Base-by-base conservation (phyloP, 1,140 invertebrate species). In the Trachymyrmex cornetzi region DNA sequence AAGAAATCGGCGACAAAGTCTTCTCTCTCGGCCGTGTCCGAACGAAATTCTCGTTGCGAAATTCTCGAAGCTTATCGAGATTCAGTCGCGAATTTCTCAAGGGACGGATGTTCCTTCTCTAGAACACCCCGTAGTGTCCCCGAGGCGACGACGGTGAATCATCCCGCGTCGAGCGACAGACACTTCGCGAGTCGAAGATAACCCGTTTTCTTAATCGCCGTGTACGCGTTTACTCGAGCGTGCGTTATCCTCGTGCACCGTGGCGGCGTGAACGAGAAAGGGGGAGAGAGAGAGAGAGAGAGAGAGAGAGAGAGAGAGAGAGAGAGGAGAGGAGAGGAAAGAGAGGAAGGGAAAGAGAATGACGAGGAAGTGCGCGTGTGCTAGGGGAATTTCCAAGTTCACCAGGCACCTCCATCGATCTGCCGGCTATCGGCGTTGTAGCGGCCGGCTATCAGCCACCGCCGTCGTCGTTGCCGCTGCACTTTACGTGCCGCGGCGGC, bases 381-480 rank as follows among this genome's bases (percentile, higher is more conserved):
- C 90, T 91, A 87, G 89, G 89, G 84, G 80, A 91, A 89, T 91
- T 91, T 91, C 90, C 90, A 91, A 91, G 90, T 91, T 91, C 90
- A 91, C 90, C 90, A 89, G 87, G 89, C 85, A 91, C 90, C 90
- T 91, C 87, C 87, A 91, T 91, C 90, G 90, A 91, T 91, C 89
- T 91, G 90, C 66, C 84, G 85, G 89, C 75, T 61, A 61, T 38
- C 85, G 74, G 38, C 69, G 72, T 77, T 81, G 64, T 80, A 16
- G 53, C 80, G 34, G 67, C 80, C 80, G 80, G 80, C 67, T 74
- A 53, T 55, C 69, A 44, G 80, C 69, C 80, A 71, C 27, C 24
- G 24, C 19, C 24, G 69, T 24, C 7, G 75, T 34, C 16, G 85
- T 72, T 79, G 80, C 77, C 85, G 77, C 77, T 90, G 90, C 87